Evolutionary conservation across 2,797 vertebrate genomes (phyloP), one percentile per base, ranked within the genome.

Genomic region (Benthosema pterotum): DNA sequence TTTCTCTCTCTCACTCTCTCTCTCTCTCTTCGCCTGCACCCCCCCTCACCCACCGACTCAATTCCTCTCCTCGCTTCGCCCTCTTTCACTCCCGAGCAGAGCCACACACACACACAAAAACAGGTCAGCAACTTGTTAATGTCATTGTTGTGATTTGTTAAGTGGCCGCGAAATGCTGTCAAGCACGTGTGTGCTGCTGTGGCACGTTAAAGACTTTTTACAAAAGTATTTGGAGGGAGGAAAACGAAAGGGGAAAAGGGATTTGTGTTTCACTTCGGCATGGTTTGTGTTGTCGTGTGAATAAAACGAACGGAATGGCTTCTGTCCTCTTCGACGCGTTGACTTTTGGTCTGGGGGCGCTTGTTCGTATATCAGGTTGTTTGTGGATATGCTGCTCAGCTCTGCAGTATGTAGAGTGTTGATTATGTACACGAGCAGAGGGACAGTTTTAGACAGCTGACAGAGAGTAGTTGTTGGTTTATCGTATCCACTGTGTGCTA

Each of bases 81-180:
- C 71, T 70, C 65, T 38, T 71, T 74, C 85, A 72, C 78, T 78
- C 63, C 63, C 63, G 80, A 82, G 49, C 81, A 66, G 79, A 83
- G 38, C 61, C 62, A 80, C 82, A 83, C 80, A 83, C 79, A 87
- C 79, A 85, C 65, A 38, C 32, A 38, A 71, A 87, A 76, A 60
- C 87, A 91, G 90, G 89, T 92, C 87, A 91, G 90, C 80, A 76
- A 60, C 82, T 87, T 83, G 83, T 89, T 89, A 75, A 80, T 85
- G 5, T 78, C 73, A 66, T 87, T 84, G 77, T 91, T 84, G 73
- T 82, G 80, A 75, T 84, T 83, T 74, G 75, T 81, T 69, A 77
- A 9, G 63, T 48, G 66, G 53, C 53, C 52, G 63, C 11, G 51
- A 6, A 38, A 52, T 2, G 46, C 25, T 1, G 69, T 12, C 48